Evolutionary conservation across 2,888 invertebrate genomes (phyloP).

Genomic region (Sisyra nigra): DNA sequence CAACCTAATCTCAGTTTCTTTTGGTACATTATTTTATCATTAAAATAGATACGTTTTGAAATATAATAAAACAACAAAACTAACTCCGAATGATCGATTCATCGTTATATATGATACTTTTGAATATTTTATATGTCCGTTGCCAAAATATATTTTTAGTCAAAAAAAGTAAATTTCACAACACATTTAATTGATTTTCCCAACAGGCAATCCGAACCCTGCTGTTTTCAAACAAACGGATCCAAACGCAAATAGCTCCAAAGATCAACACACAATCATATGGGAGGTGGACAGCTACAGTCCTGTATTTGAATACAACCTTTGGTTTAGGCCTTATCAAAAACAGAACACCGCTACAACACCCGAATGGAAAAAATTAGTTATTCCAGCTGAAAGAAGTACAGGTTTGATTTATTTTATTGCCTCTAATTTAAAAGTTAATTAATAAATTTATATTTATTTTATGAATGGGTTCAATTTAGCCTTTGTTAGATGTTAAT

Average conservation of each 20-base stretch:
- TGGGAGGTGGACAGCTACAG: constrained; percentile 79
- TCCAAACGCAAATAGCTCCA: constrained; percentile 23
- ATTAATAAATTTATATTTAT: too few relatives aligned
- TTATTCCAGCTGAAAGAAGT: constrained; percentile 48
- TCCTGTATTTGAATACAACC: constrained; percentile 53
- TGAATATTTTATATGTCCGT: too few relatives aligned
- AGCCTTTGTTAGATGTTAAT: neutral
- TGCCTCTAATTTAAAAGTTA: neutral
- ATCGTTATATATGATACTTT: too few relatives aligned
- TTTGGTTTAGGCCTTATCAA: constrained; percentile 39
- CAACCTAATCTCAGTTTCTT: too few relatives aligned
- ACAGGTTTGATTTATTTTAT: constrained; percentile 17
- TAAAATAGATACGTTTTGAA: too few relatives aligned
- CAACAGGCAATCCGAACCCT: constrained; percentile 45
- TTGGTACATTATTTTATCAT: too few relatives aligned
- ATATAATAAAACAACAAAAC: too few relatives aligned
- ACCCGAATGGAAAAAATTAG: constrained; percentile 47
- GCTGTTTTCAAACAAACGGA: constrained; percentile 45
- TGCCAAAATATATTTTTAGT: too few relatives aligned
- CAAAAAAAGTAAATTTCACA: too few relatives aligned
- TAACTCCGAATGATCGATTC: too few relatives aligned
- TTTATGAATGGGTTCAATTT: constrained; percentile 1
- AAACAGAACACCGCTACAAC: constrained; percentile 30
- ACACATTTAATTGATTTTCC: too few relatives aligned
- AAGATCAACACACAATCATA: constrained; percentile 43